Evolutionary conservation across 2,888 invertebrate genomes (phyloP).

Genomic region (Zygogramma bicolorata): DNA sequence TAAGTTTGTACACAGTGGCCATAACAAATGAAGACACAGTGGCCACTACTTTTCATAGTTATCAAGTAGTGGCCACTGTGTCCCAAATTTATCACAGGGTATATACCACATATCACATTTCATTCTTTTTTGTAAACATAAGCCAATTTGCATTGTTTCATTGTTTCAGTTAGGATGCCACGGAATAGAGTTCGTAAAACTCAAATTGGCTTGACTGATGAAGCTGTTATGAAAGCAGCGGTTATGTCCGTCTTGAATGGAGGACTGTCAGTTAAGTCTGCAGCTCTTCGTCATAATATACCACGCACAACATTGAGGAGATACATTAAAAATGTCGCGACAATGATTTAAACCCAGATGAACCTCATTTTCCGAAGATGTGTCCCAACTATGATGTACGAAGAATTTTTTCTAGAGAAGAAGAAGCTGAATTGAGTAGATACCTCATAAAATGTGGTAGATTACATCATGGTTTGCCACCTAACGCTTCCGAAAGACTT

Average conservation of each 20-base stretch:
- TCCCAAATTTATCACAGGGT: too few relatives aligned
- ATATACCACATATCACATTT: too few relatives aligned
- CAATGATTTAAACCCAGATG: neutral
- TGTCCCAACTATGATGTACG: neutral
- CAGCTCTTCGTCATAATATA: neutral
- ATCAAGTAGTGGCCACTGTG: too few relatives aligned
- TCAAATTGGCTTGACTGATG: conserved; percentile 14
- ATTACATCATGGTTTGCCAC: conserved; percentile 15
- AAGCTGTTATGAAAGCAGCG: conserved; percentile 18
- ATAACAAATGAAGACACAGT: too few relatives aligned
- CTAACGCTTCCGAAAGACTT: neutral
- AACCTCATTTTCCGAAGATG: neutral
- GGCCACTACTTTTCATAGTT: too few relatives aligned
- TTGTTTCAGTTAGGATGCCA: too few relatives aligned
- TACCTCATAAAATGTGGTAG: neutral
- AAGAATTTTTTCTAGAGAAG: neutral
- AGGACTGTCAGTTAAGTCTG: neutral
- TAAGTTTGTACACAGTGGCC: too few relatives aligned
- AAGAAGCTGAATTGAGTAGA: neutral
- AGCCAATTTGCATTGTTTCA: too few relatives aligned
- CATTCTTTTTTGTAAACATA: too few relatives aligned
- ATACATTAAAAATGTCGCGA: neutral
- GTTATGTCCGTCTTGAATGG: conserved; percentile 7
- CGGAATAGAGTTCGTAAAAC: neutral
- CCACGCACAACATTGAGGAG: neutral